These are phyloP conservation scores for Neria commutata DNA, from an alignment of 2,888 invertebrate genomes.

Conservation along the genomic window DNA sequence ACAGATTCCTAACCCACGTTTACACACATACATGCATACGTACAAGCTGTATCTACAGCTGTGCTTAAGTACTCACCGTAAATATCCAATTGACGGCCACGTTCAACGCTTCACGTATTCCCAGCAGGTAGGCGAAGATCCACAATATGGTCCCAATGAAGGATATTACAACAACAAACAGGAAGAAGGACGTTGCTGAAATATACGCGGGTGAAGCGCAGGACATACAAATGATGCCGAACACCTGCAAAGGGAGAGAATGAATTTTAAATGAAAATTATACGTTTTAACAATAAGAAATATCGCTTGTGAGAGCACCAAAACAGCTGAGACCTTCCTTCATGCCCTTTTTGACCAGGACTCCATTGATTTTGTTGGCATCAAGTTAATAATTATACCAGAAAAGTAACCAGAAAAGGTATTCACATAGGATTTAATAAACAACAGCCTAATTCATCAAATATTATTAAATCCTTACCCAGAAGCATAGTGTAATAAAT, in stretches of 20 bases:
- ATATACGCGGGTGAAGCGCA: conserved; percentile 73
- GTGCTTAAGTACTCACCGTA: conserved; percentile 68
- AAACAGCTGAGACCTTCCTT: not conserved
- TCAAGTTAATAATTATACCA: too few species aligned
- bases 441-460: too few species aligned
- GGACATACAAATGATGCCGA: conserved; percentile 86
- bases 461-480: too few species aligned
- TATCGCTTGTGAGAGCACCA: not conserved
- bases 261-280: conserved; percentile 3
- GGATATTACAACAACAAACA: conserved; percentile 80
- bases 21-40: too few species aligned
- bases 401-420: too few species aligned
- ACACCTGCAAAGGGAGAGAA: conserved; percentile 67
- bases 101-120: conserved; percentile 76
- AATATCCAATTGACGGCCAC: conserved; percentile 84
- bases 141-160: conserved; percentile 84
- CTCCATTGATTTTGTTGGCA: not conserved
- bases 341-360: not conserved
- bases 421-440: too few species aligned
- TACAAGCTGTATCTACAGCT: too few species aligned
- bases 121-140: conserved; percentile 79
- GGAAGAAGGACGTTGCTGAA: conserved; percentile 77
- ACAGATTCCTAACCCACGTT: too few species aligned
- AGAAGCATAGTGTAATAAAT: too few species aligned
- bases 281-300: not conserved